Evolutionary conservation across 1,140 invertebrate genomes (phyloP).

Genomic region (Cylas formicarius): DNA sequence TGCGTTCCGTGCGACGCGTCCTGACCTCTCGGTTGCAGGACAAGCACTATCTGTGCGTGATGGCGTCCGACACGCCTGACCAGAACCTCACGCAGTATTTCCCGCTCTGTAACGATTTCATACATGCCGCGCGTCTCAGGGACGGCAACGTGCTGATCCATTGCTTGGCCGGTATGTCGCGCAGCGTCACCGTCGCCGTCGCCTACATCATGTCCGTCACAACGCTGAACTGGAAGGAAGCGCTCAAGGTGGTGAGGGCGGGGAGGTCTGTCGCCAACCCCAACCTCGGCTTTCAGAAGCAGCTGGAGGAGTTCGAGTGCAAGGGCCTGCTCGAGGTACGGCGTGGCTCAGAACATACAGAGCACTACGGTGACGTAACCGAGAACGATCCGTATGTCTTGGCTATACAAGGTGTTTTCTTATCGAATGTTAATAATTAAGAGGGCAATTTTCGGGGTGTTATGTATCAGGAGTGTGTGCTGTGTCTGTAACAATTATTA

Average conservation of each 20-base stretch:
- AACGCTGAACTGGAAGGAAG: slow-evolving; percentile 84
- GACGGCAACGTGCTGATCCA: slow-evolving; percentile 92
- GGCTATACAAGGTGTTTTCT: too few species aligned
- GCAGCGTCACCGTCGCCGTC: slow-evolving; percentile 89
- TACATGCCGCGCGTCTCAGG: slow-evolving; percentile 79
- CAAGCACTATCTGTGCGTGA: slow-evolving; percentile 90
- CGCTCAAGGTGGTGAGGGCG: slow-evolving; percentile 84
- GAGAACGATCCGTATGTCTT: too few species aligned
- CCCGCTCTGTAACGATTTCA: slow-evolving; percentile 90
- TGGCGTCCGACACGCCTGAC: slow-evolving; percentile 85
- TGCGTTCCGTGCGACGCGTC: neutral
- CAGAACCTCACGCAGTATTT: slow-evolving; percentile 93
- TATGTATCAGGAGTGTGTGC: too few species aligned
- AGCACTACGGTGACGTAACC: too few species aligned
- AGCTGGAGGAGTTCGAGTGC: slow-evolving; percentile 86
- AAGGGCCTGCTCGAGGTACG: slow-evolving; percentile 74
- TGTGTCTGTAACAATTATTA: too few species aligned
- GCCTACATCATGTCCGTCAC: slow-evolving; percentile 94
- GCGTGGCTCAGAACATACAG: too few species aligned
- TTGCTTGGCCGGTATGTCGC: slow-evolving; percentile 92
- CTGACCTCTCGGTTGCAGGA: slow-evolving; percentile 57
- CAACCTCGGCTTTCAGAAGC: slow-evolving; percentile 90
- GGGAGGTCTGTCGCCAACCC: slow-evolving; percentile 88
- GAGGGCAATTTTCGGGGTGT: too few species aligned
- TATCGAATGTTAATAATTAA: too few species aligned